Conservation (phyloP, 2,888 invertebrate species). For the Allacma fusca region DNA sequence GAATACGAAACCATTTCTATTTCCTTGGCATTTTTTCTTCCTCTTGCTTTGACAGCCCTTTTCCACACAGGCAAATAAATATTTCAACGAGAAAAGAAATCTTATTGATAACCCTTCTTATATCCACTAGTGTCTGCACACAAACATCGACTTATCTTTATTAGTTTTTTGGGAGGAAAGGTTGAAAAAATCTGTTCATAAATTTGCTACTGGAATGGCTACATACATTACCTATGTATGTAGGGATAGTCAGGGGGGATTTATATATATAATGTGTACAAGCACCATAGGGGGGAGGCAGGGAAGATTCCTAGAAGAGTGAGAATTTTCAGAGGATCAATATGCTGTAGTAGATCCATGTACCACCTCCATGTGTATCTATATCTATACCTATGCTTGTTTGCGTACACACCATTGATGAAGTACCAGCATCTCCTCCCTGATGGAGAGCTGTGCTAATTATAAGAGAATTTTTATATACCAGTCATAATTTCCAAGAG, state of each 20-base stretch:
- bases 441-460: background rate
- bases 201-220: constrained; percentile 4
- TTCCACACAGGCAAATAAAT: constrained; percentile 36
- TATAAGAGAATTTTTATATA: background rate
- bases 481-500: background rate
- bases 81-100: constrained; percentile 27
- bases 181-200: constrained; percentile 16
- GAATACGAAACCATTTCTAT: background rate
- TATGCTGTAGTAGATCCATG: no score
- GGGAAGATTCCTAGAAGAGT: no score
- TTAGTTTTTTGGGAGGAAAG: constrained; percentile 16
- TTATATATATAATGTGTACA: no score
- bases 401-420: background rate
- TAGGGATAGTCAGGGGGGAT: no score
- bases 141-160: constrained; percentile 16
- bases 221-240: background rate
- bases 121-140: constrained; percentile 12
- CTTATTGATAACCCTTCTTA: constrained; percentile 32
- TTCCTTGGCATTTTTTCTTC: constrained; percentile 1
- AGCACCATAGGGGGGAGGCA: no score
- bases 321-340: no score
- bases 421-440: no score
- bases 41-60: constrained; percentile 29
- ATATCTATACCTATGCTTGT: background rate
- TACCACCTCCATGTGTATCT: background rate